Evolutionary conservation across 2,797 vertebrate species (phyloP).

Genomic region (Lagorchestes hirsutus): DNA sequence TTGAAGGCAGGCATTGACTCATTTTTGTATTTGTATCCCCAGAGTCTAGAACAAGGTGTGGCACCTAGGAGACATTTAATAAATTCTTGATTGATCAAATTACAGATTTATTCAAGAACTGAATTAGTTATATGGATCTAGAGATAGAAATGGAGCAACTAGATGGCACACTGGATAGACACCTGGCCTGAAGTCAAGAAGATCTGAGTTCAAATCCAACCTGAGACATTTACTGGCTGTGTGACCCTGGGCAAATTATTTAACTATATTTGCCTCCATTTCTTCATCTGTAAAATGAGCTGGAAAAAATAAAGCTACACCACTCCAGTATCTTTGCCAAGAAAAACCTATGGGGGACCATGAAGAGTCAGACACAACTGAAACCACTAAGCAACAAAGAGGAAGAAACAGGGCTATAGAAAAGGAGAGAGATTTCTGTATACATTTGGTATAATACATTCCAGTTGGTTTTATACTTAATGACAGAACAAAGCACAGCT

Average conservation of each 20-base stretch:
- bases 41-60: neutral
- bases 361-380: neutral
- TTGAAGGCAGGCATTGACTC: neutral
- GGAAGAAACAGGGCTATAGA: neutral
- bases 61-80: neutral
- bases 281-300: neutral
- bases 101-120: neutral
- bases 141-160: neutral
- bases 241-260: neutral
- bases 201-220: neutral
- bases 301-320: neutral
- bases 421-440: neutral
- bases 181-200: neutral
- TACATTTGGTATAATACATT: neutral
- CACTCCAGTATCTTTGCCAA: neutral
- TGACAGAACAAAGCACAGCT: neutral
- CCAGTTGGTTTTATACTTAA: neutral
- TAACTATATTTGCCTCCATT: neutral
- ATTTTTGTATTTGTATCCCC: neutral
- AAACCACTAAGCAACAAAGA: neutral
- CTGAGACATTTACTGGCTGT: neutral
- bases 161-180: neutral
- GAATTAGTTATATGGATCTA: neutral
- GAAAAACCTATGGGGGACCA: neutral
- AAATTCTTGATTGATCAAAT: neutral